phyloP scores from a whole-genome alignment of 2,888 invertebrate species.

The Andrena chrysosceles region DNA sequence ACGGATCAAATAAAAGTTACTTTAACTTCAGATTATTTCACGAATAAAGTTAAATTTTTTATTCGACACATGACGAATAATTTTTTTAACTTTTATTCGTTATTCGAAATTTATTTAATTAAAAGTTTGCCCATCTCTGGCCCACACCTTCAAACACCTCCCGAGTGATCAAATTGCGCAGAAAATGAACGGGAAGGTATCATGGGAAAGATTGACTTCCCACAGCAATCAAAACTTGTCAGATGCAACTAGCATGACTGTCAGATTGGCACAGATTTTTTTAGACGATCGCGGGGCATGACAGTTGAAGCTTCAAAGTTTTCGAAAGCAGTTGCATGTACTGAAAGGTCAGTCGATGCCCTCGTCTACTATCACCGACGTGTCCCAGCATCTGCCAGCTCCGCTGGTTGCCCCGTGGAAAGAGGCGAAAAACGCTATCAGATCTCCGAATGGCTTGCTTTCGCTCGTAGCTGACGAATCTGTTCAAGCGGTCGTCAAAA shows the following conservation, averaged over 20 bases:
- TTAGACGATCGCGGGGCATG: not conserved
- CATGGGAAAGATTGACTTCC: not conserved
- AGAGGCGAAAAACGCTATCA: not conserved
- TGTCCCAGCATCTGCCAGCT: not conserved
- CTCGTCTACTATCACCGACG: too few species aligned
- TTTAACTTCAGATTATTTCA: too few species aligned
- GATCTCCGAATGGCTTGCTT: constrained; percentile 13
- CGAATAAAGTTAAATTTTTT: too few species aligned
- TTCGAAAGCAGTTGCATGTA: not conserved
- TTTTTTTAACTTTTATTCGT: too few species aligned
- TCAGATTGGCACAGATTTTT: not conserved
- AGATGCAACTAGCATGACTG: not conserved
- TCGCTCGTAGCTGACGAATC: constrained; percentile 43
- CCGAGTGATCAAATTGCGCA: not conserved
- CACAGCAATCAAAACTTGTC: constrained; percentile 5
- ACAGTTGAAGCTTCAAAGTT: constrained; percentile 12
- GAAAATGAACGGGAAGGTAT: not conserved
- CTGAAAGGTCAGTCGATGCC: not conserved
- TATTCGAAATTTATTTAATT: too few species aligned
- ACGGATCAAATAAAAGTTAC: too few species aligned
- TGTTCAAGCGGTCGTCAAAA: constrained; percentile 51
- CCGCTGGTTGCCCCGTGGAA: not conserved
- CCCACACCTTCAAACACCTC: not conserved
- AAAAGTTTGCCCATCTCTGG: not conserved
- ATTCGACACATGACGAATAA: too few species aligned